phyloP scores from a whole-genome alignment of 35 echinoderm and acorn worm genomes.

The Acanthaster planci region DNA sequence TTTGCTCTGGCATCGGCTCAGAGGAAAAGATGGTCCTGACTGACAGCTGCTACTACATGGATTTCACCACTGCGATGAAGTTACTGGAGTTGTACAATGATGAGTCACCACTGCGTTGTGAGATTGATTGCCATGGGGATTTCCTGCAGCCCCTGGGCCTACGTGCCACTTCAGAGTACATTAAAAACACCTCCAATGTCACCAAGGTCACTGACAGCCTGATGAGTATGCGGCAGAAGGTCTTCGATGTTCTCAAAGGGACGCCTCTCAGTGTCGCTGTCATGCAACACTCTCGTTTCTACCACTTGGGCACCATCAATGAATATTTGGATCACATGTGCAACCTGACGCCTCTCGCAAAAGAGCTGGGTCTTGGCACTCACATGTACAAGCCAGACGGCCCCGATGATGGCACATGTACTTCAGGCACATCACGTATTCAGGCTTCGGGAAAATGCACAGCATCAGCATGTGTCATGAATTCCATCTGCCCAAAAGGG shows the following conservation, averaged over 20 bases:
- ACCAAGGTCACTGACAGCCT: slow-evolving; percentile 48
- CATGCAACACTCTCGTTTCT: slow-evolving; percentile 80
- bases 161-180: slow-evolving; percentile 59
- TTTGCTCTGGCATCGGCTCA: slow-evolving; percentile 19
- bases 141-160: slow-evolving; percentile 87
- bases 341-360: slow-evolving; percentile 42
- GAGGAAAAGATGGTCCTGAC: slow-evolving; percentile 65
- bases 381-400: not conserved
- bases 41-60: slow-evolving; percentile 87
- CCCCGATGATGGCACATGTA: not conserved
- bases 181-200: slow-evolving; percentile 74
- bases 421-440: no score
- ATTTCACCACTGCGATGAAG: slow-evolving; percentile 65
- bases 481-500: slow-evolving; percentile 38
- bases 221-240: slow-evolving; percentile 61
- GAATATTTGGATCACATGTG: slow-evolving; percentile 87
- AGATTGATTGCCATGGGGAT: slow-evolving; percentile 91
- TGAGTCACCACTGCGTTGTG: slow-evolving; percentile 71
- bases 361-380: slow-evolving; percentile 44
- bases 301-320: slow-evolving; percentile 84
- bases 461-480: slow-evolving; percentile 65
- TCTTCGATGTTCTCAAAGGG: slow-evolving; percentile 70
- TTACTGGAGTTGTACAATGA: slow-evolving; percentile 59
- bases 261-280: slow-evolving; percentile 73
- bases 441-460: not conserved